Percentiles rank a stretch among this genome's conserved stretches.
phyloP scores from a whole-genome alignment of 2,888 invertebrate genomes.

The Epinotia demarniana region DNA sequence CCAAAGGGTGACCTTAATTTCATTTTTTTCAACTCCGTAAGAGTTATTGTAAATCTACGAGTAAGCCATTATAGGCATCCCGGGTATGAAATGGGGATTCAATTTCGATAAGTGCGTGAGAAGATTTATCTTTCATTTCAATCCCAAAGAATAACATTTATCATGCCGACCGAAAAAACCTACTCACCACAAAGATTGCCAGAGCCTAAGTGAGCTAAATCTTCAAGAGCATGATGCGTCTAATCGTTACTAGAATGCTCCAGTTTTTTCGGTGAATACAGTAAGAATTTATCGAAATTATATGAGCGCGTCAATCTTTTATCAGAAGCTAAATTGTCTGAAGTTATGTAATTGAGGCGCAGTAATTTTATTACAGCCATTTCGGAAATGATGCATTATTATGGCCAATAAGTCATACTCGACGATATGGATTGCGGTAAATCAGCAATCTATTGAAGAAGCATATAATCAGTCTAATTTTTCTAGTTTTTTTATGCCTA shows the following conservation, averaged over 20 bases:
- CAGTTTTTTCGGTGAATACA: constrained; percentile 15
- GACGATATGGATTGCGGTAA: no score
- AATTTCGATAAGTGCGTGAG: constrained; percentile 32
- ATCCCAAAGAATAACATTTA: constrained; percentile 23
- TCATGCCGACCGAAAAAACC: constrained; percentile 23
- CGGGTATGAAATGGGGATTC: constrained; percentile 11
- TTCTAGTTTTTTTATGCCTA: no score
- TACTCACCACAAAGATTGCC: constrained; percentile 15
- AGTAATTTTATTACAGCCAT: not conserved
- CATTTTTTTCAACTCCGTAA: no score
- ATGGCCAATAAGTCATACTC: no score
- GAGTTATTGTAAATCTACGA: constrained; percentile 19
- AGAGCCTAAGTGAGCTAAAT: constrained; percentile 27
- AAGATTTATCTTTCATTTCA: constrained; percentile 33
- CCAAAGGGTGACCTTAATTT: not conserved
- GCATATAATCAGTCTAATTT: no score
- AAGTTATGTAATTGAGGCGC: not conserved
- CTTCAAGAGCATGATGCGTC: constrained; percentile 27
- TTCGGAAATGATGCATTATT: not conserved
- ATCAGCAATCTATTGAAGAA: no score
- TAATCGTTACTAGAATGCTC: not conserved
- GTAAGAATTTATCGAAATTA: constrained; percentile 4
- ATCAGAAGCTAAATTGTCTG: no score
- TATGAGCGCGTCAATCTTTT: not conserved
- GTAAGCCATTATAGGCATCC: constrained; percentile 24